Conservation (phyloP, 2,888 invertebrate species). For the Apomyelois bistriatella region DNA sequence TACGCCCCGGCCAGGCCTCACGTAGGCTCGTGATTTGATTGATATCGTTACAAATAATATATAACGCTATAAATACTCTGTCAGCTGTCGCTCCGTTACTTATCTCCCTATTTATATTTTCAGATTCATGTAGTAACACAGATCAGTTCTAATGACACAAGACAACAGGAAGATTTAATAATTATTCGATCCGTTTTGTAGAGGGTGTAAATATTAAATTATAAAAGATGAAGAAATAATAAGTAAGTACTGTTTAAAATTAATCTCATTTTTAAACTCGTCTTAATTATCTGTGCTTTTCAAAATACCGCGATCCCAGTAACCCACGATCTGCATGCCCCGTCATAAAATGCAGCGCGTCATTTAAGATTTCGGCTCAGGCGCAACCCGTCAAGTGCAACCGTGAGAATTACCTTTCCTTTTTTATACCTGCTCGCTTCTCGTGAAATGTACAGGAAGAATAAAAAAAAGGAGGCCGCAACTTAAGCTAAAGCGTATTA, state of each 20-base stretch:
- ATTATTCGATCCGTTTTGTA: no score
- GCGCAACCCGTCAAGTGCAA: constrained; percentile 3
- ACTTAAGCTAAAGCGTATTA: not conserved
- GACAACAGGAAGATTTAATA: no score
- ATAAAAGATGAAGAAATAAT: not conserved
- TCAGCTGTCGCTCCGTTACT: no score
- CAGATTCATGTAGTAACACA: no score
- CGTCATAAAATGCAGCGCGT: constrained; percentile 5
- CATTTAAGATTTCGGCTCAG: constrained; percentile 8
- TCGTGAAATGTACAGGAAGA: constrained; percentile 10
- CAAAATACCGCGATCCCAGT: not conserved
- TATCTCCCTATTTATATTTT: no score
- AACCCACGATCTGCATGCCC: constrained; percentile 8
- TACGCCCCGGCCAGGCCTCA: constrained; percentile 41
- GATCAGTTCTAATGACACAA: no score
- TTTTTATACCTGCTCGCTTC: constrained; percentile 1
- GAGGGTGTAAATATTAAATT: not conserved
- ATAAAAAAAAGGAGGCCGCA: constrained; percentile 5
- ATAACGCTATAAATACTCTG: no score
- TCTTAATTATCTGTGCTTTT: constrained; percentile 9
- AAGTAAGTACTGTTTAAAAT: not conserved
- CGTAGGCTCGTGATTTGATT: not conserved
- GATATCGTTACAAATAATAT: not conserved
- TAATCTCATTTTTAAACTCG: not conserved
- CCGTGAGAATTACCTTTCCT: constrained; percentile 13